Percentiles rank a stretch among this genome's conserved stretches.
Evolutionary conservation across 2,888 invertebrate genomes (phyloP).

Genomic region (Andrena haemorrhoa): DNA sequence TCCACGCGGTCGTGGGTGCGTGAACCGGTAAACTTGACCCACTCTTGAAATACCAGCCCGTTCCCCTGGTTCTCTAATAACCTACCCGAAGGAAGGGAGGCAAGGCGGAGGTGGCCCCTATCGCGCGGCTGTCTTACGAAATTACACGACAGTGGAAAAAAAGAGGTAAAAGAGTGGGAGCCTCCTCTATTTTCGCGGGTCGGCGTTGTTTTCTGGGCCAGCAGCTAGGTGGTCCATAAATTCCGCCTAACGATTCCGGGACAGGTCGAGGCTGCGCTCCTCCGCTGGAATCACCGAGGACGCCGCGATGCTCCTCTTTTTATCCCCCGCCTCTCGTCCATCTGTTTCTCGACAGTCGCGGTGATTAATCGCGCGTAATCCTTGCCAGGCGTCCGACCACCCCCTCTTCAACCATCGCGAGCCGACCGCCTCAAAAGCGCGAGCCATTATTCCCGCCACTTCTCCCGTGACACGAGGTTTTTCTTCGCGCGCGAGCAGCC

Average conservation of each 20-base stretch:
- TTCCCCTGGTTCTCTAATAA: constrained; percentile 34
- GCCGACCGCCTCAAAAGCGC: neutral
- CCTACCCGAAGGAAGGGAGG: constrained; percentile 28
- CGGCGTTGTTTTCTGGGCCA: constrained; percentile 41
- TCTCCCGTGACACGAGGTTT: too few relatives aligned
- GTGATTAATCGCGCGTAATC: constrained; percentile 49
- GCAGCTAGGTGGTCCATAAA: constrained; percentile 58
- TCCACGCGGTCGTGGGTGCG: neutral
- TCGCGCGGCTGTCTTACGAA: constrained; percentile 49
- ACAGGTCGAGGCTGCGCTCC: constrained; percentile 31
- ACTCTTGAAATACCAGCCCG: constrained; percentile 57
- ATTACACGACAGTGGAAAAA: constrained; percentile 40
- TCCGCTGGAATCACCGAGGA: constrained; percentile 33
- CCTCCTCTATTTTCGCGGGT: constrained; percentile 52
- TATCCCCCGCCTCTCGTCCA: constrained; percentile 2
- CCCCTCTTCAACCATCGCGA: neutral
- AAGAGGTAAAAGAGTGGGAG: neutral
- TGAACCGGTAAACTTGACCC: constrained; percentile 66
- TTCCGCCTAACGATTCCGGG: constrained; percentile 58
- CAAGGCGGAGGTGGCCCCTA: neutral
- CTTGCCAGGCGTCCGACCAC: neutral
- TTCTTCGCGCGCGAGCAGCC: too few relatives aligned
- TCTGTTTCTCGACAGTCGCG: constrained; percentile 27
- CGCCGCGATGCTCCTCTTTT: neutral
- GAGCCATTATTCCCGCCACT: too few relatives aligned